A percentile compares a stretch with the other conserved stretches of the same genome.
Conservation (phyloP, 2,113 vertebrate species). For the Hucho hucho region DNA sequence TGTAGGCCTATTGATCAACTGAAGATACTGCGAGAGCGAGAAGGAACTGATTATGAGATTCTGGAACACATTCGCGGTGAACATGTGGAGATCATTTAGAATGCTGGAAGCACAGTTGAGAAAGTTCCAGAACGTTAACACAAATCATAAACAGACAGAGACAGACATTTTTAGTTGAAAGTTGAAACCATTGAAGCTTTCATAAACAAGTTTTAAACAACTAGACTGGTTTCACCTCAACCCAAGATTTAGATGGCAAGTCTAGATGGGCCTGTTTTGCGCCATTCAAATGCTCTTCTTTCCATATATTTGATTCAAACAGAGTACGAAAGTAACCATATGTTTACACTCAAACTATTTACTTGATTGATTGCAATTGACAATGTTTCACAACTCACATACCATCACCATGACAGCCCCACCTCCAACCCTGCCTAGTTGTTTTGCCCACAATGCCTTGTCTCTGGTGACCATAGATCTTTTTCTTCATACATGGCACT, state of each 20-base stretch:
- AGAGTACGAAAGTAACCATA: not conserved
- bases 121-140: not conserved
- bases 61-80: conserved; percentile 1
- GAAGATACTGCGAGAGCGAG: not conserved
- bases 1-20: conserved; percentile 18
- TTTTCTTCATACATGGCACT: not conserved
- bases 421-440: too few relatives aligned
- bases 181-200: not conserved
- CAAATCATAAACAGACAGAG: conserved; percentile 23
- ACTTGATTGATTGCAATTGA: not conserved
- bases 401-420: not conserved
- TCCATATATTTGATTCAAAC: not conserved
- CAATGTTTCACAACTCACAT: not conserved
- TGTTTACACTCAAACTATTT: not conserved
- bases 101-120: not conserved
- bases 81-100: conserved; percentile 43
- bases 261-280: conserved; percentile 10
- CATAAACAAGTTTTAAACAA: not conserved
- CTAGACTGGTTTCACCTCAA: not conserved
- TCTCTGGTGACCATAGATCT: not conserved
- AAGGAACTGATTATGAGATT: conserved; percentile 1
- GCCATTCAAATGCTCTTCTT: conserved; percentile 10
- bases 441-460: too few relatives aligned
- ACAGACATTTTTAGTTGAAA: not conserved
- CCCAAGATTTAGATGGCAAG: not conserved